Evolutionary conservation across 2,797 vertebrate species (phyloP).

Genomic region (Carapus acus): DNA sequence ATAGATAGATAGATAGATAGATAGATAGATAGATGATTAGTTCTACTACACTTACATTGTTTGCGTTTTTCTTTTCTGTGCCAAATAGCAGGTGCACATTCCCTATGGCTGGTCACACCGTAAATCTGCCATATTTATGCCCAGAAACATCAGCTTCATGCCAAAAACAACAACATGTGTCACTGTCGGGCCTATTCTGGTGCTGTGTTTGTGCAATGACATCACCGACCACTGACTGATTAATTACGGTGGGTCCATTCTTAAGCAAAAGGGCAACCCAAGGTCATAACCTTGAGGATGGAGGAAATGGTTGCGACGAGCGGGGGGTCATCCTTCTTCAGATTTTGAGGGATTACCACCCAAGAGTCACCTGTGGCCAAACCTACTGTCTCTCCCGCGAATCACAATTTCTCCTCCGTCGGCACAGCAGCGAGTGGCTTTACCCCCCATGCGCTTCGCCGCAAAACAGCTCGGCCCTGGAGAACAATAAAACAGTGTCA

Average conservation of each 20-base stretch:
- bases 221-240: constrained; percentile 59
- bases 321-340: constrained; percentile 68
- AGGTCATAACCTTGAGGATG: constrained; percentile 66
- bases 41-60: too few relatives aligned
- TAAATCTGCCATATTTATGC: constrained; percentile 57
- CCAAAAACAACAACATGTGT: constrained; percentile 55
- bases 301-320: constrained; percentile 61
- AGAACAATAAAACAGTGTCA: constrained; percentile 80
- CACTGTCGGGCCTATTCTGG: constrained; percentile 41
- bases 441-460: constrained; percentile 19
- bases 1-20: too few relatives aligned
- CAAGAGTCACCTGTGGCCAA: constrained; percentile 59
- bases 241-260: constrained; percentile 58
- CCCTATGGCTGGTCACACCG: constrained; percentile 3
- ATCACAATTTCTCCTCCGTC: constrained; percentile 26
- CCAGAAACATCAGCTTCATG: constrained; percentile 29
- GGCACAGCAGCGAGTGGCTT: constrained; percentile 36
- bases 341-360: constrained; percentile 48
- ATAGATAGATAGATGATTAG: too few relatives aligned
- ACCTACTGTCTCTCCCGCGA: constrained; percentile 34
- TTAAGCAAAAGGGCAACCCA: constrained; percentile 51
- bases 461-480: constrained; percentile 46
- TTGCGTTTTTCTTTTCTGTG: neutral
- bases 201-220: constrained; percentile 62
- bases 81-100: constrained; percentile 54